Conservation (phyloP, 2,797 vertebrate genomes). For the Siniperca obscura region DNA sequence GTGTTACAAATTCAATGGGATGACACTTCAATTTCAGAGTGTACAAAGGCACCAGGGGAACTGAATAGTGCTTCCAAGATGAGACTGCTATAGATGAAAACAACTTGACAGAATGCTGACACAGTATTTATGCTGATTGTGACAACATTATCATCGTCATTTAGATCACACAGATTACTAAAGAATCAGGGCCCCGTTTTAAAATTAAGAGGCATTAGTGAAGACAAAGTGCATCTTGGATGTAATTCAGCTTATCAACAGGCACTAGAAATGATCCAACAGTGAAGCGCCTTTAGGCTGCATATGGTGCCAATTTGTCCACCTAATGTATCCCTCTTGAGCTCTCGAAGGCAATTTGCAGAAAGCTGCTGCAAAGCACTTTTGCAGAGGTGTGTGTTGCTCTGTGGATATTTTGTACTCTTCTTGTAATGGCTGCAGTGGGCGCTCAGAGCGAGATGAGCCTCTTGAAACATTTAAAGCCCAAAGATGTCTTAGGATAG, state of each 20-base stretch:
- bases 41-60: slow-evolving; percentile 11
- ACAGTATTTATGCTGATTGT: slow-evolving; percentile 11
- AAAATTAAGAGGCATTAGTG: slow-evolving; percentile 23
- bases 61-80: background rate
- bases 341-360: slow-evolving; percentile 41
- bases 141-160: slow-evolving; percentile 15
- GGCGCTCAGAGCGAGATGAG: slow-evolving; percentile 30
- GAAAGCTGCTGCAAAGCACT: slow-evolving; percentile 38
- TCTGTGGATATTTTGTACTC: slow-evolving; percentile 36
- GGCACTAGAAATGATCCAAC: slow-evolving; percentile 16
- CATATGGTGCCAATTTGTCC: slow-evolving; percentile 48
- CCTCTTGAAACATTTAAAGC: slow-evolving; percentile 29
- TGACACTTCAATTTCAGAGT: slow-evolving; percentile 38
- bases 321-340: slow-evolving; percentile 45
- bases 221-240: slow-evolving; percentile 42
- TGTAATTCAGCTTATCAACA: slow-evolving; percentile 31
- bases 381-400: slow-evolving; percentile 20
- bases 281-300: slow-evolving; percentile 20
- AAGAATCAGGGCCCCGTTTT: slow-evolving; percentile 15
- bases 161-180: slow-evolving; percentile 19
- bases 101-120: slow-evolving; percentile 15
- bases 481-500: background rate
- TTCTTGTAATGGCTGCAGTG: slow-evolving; percentile 33
- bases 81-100: slow-evolving; percentile 18
- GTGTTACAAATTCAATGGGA: slow-evolving; percentile 23